Base-by-base conservation (phyloP, 1,140 invertebrate species). In the Sycobia sp. region DNA sequence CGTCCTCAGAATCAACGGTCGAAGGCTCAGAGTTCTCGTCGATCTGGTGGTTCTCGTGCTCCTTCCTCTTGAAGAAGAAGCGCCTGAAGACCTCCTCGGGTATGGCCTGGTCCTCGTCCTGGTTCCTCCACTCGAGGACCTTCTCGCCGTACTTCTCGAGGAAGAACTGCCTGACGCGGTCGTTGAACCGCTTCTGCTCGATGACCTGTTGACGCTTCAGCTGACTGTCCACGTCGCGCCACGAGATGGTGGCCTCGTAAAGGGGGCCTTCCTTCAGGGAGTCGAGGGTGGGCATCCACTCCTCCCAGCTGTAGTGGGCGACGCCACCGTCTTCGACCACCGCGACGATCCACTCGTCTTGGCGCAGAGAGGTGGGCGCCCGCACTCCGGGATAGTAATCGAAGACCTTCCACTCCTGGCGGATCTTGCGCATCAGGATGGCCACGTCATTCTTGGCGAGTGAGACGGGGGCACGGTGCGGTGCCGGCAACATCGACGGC, bases 181-280 rank as follows among this genome's bases (percentile, higher is more conserved):
- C 76, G 56, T 80, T 78, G 68, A 77, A 77, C 39, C 69, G 62
- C 38, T 76, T 77, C 56, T 78, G 75, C 55, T 79, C 74, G 8
- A 73, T 0, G 0, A 70, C 68, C 3, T 73, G 73, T 27, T 76
- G 78, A 0, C 67, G 66, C 20, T 73, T 73, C 0, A 81, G 41
- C 10, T 82, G 77, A 2, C 29, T 55, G 1, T 70, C 69, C 1
- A 76, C 71, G 41, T 80, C 75, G 1, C 66, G 69, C 79, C 80
- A 82, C 4, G 78, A 75, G 10, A 82, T 71, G 0, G 70, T 77
- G 0, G 79, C 78, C 22, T 81, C 78, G 64, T 71, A 78, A n/a
- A 82, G 70, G 0, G 74, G 65, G 0, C 77, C 75, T n/a, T 72
- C 68, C 25, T 75, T 75, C n/a, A 80, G 55, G 0, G 71, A 72